Evolutionary conservation across 2,113 vertebrate genomes (phyloP).

Genomic region (Sylvietta virens): DNA sequence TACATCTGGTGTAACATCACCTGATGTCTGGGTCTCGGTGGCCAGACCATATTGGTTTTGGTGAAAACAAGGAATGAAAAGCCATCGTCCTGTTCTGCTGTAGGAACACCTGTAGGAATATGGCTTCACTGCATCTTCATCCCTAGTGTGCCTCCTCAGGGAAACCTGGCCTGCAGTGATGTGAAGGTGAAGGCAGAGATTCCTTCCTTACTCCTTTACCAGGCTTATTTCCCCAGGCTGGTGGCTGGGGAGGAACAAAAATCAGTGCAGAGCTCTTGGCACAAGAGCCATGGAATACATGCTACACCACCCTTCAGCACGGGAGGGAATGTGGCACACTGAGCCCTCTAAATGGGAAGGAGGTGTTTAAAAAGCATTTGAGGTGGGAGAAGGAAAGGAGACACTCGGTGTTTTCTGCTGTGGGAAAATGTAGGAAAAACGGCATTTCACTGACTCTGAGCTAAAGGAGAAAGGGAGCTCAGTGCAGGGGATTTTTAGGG

Average conservation of each 20-base stretch:
- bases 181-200: neutral
- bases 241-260: neutral
- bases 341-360: slow-evolving; percentile 22
- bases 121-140: neutral
- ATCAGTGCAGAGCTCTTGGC: neutral
- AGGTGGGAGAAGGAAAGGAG: slow-evolving; percentile 20
- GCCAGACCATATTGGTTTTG: neutral
- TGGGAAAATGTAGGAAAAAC: slow-evolving; percentile 19
- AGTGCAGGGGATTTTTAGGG: neutral
- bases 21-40: neutral
- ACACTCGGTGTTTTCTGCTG: neutral
- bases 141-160: neutral
- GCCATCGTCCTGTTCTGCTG: neutral
- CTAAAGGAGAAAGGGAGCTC: neutral
- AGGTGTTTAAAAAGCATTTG: slow-evolving; percentile 11
- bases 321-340: slow-evolving; percentile 3
- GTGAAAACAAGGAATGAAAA: neutral
- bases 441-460: neutral
- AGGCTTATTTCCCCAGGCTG: neutral
- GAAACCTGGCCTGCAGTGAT: neutral
- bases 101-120: neutral
- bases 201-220: neutral
- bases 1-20: neutral
- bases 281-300: neutral
- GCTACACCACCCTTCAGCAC: neutral